phyloP scores from a whole-genome alignment of 2,888 invertebrate genomes.

The Gerris lacustris region DNA sequence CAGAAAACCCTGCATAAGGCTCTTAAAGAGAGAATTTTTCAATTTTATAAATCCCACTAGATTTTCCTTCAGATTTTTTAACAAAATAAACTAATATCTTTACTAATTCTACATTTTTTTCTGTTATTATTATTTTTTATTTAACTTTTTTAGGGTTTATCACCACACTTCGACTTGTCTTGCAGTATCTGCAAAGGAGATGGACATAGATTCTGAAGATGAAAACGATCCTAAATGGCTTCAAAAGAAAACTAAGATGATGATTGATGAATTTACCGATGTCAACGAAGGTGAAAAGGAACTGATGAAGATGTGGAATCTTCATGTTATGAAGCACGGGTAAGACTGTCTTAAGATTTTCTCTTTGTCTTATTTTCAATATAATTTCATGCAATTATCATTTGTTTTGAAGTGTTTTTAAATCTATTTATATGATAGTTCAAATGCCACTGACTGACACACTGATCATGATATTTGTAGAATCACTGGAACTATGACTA shows the following conservation, averaged over 20 bases:
- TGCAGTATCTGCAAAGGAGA: slow-evolving; percentile 86
- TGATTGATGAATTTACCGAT: slow-evolving; percentile 98
- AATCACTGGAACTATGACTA: too few relatives aligned
- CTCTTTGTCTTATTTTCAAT: slow-evolving; percentile 1
- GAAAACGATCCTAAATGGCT: slow-evolving; percentile 93
- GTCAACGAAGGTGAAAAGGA: slow-evolving; percentile 99
- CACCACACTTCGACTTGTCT: slow-evolving; percentile 89
- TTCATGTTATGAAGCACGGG: slow-evolving; percentile 88
- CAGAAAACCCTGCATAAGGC: too few relatives aligned
- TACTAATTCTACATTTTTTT: too few relatives aligned
- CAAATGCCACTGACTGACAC: too few relatives aligned
- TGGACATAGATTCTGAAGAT: slow-evolving; percentile 86
- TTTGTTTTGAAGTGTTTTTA: too few relatives aligned
- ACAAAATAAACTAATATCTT: too few relatives aligned
- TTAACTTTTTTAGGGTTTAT: slow-evolving; percentile 53
- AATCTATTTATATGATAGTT: too few relatives aligned
- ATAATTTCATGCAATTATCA: too few relatives aligned
- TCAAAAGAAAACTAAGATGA: slow-evolving; percentile 84
- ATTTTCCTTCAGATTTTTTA: too few relatives aligned
- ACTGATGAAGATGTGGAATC: slow-evolving; percentile 97
- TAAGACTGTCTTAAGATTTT: slow-evolving; percentile 37
- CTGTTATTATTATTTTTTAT: not conserved
- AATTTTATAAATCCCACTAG: too few relatives aligned
- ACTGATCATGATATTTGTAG: too few relatives aligned
- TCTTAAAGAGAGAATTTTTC: too few relatives aligned